Evolutionary conservation across 2,888 invertebrate genomes (phyloP).

Genomic region (Drosophila infuscata): DNA sequence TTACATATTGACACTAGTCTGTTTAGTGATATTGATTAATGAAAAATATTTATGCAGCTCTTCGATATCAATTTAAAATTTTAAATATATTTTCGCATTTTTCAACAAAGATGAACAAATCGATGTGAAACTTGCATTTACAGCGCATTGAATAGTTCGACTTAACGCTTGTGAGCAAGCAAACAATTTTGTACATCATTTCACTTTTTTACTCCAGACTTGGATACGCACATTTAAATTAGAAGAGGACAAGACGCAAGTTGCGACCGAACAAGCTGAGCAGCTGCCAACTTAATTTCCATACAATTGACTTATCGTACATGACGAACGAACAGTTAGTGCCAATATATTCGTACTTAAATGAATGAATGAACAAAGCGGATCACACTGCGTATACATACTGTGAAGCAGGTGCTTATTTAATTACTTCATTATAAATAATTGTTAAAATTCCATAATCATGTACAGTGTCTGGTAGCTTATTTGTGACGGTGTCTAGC

Average conservation of each 20-base stretch:
- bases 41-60: background rate
- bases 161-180: conserved; percentile 31
- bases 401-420: conserved; percentile 20
- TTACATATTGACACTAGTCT: background rate
- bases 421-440: conserved; percentile 61
- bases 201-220: conserved; percentile 34
- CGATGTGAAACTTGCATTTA: background rate
- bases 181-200: conserved; percentile 45
- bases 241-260: conserved; percentile 19
- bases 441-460: conserved; percentile 59
- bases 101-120: background rate
- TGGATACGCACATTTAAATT: conserved; percentile 40
- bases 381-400: conserved; percentile 34
- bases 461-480: conserved; percentile 1
- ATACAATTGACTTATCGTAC: conserved; percentile 42
- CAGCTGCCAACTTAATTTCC: conserved; percentile 29
- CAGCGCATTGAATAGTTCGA: conserved; percentile 12
- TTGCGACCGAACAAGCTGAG: background rate
- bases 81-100: background rate
- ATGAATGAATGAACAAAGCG: background rate
- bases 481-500: too few species aligned
- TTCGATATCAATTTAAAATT: background rate
- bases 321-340: conserved; percentile 19
- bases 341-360: background rate
- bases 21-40: background rate